Evolutionary conservation across 2,888 invertebrate genomes (phyloP), one percentile per base, ranked within the genome.

Genomic region (Xestia c-nigrum): DNA sequence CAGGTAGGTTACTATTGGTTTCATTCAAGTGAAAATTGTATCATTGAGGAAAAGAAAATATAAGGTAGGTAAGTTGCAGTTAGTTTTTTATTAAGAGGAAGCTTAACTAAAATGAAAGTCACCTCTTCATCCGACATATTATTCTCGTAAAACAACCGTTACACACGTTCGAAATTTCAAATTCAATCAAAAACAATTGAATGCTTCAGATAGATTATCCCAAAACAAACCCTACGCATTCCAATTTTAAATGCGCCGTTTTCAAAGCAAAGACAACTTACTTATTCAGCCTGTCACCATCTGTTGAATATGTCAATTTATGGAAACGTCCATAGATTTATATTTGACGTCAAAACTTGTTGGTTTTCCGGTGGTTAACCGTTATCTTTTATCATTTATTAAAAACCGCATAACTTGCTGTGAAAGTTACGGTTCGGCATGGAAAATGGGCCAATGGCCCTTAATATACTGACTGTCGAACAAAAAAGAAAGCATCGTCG

Each of bases 291-390:
- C 46, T 31, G 14, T 38, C 16, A 4, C 2, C 55, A 77, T 31
- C 57, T 52, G 24, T 52, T 70, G n/a, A 50, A 57, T 69, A 63
- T 66, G 38, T 66, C 50, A 69, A 69, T 66, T 63, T 69, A 78
- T 72, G 68, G 38, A 43, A 65, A 55, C 16, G 40, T 52, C 73
- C 31, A 73, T 59, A 52, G 50, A 57, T 38, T 43, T 72, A 24
- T 63, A 67, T 72, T 31, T 21, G 72, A 68, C 84, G 70, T 52
- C 74, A 74, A 67, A 55, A 63, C 14, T 59, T 63, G 47, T 57
- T 38, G 84, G 80, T 84, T 84, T 81, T 84, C 66, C 84, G 74
- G 68, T 72, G 67, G 81, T 84, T 4, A 50, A 57, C 70, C 40
- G 40, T 40, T 82, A 74, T 83, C 69, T 31, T 43, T 69, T 72